phyloP scores from a whole-genome alignment of 1,140 invertebrate genomes.

The Drosophila pseudoananassae region DNA sequence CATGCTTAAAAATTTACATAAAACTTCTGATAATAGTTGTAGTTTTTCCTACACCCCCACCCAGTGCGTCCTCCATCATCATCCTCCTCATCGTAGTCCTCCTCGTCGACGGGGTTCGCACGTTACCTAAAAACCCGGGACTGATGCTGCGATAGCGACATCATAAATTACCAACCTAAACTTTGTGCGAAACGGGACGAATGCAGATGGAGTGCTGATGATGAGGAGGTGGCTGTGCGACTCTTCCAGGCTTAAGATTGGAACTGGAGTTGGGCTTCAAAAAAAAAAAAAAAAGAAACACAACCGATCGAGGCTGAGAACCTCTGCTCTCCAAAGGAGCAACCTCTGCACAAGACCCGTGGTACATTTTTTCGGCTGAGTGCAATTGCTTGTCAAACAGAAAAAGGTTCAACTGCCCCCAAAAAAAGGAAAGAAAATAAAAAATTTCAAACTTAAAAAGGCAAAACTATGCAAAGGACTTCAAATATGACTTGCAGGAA shows the following conservation, averaged over 20 bases:
- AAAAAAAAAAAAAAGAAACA: constrained; percentile 10
- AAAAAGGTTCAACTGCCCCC: constrained; percentile 69
- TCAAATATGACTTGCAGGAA: not conserved
- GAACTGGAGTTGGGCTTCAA: constrained; percentile 3
- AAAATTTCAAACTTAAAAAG: constrained; percentile 17
- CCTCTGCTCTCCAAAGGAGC: constrained; percentile 32
- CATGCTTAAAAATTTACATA: constrained; percentile 81
- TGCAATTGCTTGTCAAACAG: constrained; percentile 81
- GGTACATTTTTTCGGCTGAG: constrained; percentile 74
- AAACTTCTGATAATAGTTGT: constrained; percentile 76
- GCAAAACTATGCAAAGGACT: constrained; percentile 17
- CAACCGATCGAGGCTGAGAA: constrained; percentile 64
- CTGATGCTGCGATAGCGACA: constrained; percentile 64
- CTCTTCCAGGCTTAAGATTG: constrained; percentile 5
- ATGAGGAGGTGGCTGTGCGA: constrained; percentile 20
- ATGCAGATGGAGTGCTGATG: constrained; percentile 49
- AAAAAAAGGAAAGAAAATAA: constrained; percentile 35
- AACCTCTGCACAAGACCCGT: constrained; percentile 21
- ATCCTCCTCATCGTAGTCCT: not conserved
- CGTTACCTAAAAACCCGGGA: constrained; percentile 66
- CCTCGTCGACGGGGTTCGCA: constrained; percentile 36
- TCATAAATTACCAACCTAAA: constrained; percentile 82
- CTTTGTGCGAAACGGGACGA: constrained; percentile 67
- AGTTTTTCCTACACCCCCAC: constrained; percentile 59
- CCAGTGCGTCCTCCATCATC: not conserved